Evolutionary conservation across 2,888 invertebrate genomes (phyloP).

Genomic region (Tachina grossa): DNA sequence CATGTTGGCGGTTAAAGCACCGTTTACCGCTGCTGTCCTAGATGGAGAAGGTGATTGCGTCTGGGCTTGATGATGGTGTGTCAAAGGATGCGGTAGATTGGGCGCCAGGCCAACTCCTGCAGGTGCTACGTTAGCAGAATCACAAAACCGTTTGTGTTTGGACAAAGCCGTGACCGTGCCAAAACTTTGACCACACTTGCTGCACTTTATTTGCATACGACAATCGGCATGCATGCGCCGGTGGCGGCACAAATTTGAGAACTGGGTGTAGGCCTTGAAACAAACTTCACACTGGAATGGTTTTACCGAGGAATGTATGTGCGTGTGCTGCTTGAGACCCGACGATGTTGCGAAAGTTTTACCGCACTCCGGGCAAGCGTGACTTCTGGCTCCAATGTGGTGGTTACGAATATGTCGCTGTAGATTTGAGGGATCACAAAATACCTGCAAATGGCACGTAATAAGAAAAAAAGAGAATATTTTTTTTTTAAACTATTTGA

Average conservation of each 20-base stretch:
- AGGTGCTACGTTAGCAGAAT: conserved; percentile 85
- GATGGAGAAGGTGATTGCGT: conserved; percentile 67
- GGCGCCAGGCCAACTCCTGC: conserved; percentile 82
- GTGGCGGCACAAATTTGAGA: conserved; percentile 99
- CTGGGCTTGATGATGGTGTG: conserved; percentile 64
- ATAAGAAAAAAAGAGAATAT: conserved; percentile 52
- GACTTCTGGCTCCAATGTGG: conserved; percentile 97
- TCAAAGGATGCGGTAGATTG: conserved; percentile 80
- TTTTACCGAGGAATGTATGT: conserved; percentile 99
- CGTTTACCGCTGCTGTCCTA: conserved; percentile 54
- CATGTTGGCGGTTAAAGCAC: conserved; percentile 75
- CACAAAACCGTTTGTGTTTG: conserved; percentile 98
- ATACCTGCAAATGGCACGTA: conserved; percentile 86
- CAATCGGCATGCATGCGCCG: conserved; percentile 99
- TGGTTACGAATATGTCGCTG: conserved; percentile 98
- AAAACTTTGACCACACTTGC: conserved; percentile 96
- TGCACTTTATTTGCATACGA: conserved; percentile 96
- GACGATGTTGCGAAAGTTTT: conserved; percentile 99
- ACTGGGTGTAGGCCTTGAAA: conserved; percentile 99
- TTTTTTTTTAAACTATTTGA: conserved; percentile 53
- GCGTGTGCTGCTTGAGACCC: conserved; percentile 99
- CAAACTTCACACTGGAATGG: conserved; percentile 99
- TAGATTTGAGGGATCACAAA: conserved; percentile 97
- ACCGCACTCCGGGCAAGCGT: conserved; percentile 99
- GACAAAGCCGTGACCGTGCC: conserved; percentile 95